Conservation (phyloP, 2,888 invertebrate genomes). For the Phrixothrix hirtus region DNA sequence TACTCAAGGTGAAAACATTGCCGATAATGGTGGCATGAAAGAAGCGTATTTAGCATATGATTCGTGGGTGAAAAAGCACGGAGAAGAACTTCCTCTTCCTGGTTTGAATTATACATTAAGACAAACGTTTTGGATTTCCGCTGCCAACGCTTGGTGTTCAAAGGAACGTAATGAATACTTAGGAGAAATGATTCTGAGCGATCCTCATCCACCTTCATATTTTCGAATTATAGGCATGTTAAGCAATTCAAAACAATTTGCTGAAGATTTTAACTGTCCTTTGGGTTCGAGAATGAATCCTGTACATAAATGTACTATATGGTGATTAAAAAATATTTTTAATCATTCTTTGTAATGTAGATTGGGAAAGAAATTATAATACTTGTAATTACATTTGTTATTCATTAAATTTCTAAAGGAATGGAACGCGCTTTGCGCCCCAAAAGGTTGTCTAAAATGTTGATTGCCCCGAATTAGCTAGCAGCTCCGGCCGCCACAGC, state of each 20-base stretch:
- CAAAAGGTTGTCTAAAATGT: too few species aligned
- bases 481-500: too few species aligned
- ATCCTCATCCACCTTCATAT: slow-evolving; percentile 80
- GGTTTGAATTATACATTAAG: slow-evolving; percentile 74
- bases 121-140: slow-evolving; percentile 88
- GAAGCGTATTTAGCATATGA: too few species aligned
- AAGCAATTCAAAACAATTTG: slow-evolving; percentile 77
- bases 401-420: too few species aligned
- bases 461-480: too few species aligned
- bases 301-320: slow-evolving; percentile 73
- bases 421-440: too few species aligned
- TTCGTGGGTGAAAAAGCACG: slow-evolving; percentile 69
- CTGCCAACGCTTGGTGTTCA: slow-evolving; percentile 83
- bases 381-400: too few species aligned
- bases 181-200: slow-evolving; percentile 75
- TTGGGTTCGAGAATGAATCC: slow-evolving; percentile 80
- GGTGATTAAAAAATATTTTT: too few species aligned
- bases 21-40: too few species aligned
- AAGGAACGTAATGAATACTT: slow-evolving; percentile 80
- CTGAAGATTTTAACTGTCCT: slow-evolving; percentile 71
- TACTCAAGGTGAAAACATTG: too few species aligned
- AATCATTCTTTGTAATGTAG: too few species aligned
- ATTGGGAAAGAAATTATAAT: too few species aligned
- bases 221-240: slow-evolving; percentile 71
- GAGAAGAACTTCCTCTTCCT: slow-evolving; percentile 66